Conservation (phyloP, 1,140 invertebrate genomes). For the Melitaea cinxia region DNA sequence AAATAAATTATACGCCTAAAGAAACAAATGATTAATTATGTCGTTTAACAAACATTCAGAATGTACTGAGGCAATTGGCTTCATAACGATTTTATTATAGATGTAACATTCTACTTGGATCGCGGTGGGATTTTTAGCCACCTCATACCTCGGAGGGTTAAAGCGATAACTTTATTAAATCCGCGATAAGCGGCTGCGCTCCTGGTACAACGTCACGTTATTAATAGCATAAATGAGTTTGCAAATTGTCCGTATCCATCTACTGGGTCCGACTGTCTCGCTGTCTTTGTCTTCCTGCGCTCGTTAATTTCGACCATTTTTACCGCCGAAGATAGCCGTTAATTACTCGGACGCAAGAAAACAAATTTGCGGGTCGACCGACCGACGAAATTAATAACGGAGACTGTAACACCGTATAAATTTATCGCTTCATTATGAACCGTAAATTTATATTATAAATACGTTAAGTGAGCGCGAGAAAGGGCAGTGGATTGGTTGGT, state of each 20-base stretch:
- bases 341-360: conserved; percentile 40
- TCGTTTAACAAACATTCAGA: no score
- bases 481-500: conserved; percentile 6
- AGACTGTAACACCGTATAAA: conserved; percentile 31
- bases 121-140: no score
- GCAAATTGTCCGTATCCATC: conserved; percentile 42
- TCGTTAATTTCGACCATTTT: conserved; percentile 45
- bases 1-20: no score
- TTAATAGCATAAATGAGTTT: conserved; percentile 45
- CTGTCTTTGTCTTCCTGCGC: conserved; percentile 31
- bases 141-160: no score
- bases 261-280: conserved; percentile 36
- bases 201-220: conserved; percentile 20
- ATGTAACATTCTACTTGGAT: no score
- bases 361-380: conserved; percentile 36
- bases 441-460: conserved; percentile 48
- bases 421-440: conserved; percentile 45
- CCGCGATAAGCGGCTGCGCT: conserved; percentile 18
- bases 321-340: conserved; percentile 36
- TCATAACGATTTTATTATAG: no score
- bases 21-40: no score
- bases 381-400: conserved; percentile 40
- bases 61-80: no score
- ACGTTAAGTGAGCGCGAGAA: conserved; percentile 33
- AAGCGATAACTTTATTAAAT: conserved; percentile 35